Base-by-base conservation (phyloP, 2,113 vertebrate species). In the Callorhinus ursinus region DNA sequence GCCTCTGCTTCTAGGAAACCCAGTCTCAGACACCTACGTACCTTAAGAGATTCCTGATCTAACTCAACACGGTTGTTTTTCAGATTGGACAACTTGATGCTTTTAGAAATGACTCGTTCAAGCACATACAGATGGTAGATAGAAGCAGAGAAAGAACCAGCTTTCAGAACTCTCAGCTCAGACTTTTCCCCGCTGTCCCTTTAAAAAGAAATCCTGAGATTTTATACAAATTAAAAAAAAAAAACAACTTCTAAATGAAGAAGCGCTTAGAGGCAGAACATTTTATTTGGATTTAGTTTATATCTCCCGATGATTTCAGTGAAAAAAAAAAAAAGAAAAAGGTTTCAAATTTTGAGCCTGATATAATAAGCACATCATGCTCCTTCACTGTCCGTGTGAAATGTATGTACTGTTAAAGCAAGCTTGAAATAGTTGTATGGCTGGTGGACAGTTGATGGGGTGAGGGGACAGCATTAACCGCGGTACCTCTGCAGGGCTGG, bases 401-500 rank as follows among this genome's bases (percentile, higher is more conserved):
- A 19, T 18, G 3, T 28, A 18, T 0, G 3, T 5, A 46, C 63
- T 39, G 0, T 9, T 31, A 21, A 46, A 51, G 46, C 10, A 7
- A 65, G n/a, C 18, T 57, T n/a, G 46, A 13, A 12, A 6, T 8
- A 16, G 14, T 33, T 5, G 46, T 18, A 0, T 8, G 49, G 9
- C 6, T 28, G 26, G 1, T 11, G 18, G 55, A 15, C 31, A 1
- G 28, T 18, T 3, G 31, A 1, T 4, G 12, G 24, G 31, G 12
- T n/a, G 2, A 21, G 63, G 31, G 31, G 14, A 6, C 71, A 0
- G 36, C 18, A 1, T 57, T 80, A 63, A 18, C 22, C 13, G 28
- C 18, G 22, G 72, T 7, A 8, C 61, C 4, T 6, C 15, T 1
- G 71, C 39, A 18, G 21, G 5, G 31, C 59, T 79, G 14, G 36